Evolutionary conservation across 2,797 vertebrate species (phyloP), one percentile per base, ranked within the genome.

Genomic region (Labeo calbasu): DNA sequence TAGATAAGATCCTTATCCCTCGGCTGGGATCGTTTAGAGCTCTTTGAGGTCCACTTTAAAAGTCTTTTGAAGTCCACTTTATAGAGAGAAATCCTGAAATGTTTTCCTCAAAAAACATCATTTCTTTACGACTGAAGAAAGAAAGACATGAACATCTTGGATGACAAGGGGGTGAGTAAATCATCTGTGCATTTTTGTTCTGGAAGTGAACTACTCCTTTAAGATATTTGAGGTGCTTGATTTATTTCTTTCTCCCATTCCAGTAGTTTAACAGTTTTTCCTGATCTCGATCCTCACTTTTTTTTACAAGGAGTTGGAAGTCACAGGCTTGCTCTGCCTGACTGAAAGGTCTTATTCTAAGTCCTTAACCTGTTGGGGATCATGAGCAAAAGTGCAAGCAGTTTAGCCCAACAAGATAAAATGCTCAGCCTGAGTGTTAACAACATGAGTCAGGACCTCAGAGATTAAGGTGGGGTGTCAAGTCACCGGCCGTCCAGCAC

Each of bases 331-430:
- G 77, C 71, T 80, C 59, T 85, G 21, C 13, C 77, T 78, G 40
- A 79, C 63, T 23, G 36, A 80, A 83, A 88, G 63, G 57, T 85
- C 82, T 91, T 84, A 86, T 81, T 75, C 66, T 89, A 89, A 91
- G 83, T 88, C 86, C 88, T 91, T 87, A 90, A 91, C 90, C 90
- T 78, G 86, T 87, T 89, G 86, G 91, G 91, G 87, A 88, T 92
- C 89, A 91, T 91, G 72, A 83, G 83, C 82, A 88, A 87, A 90
- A 85, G 77, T 71, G 55, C 82, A 93, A 92, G 89, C 90, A 90
- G 81, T 88, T 93, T 94, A 92, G 85, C 77, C 83, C 88, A 88
- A 91, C 86, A 85, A 88, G 91, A 90, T 91, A 46, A 92, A 89
- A 89, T 88, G 84, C 87, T 92, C 89, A 89, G 88, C 90, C 79